Percentiles rank a stretch among this genome's conserved stretches.
Evolutionary conservation across 2,888 invertebrate genomes (phyloP).

Genomic region (Trachelus tabidus): DNA sequence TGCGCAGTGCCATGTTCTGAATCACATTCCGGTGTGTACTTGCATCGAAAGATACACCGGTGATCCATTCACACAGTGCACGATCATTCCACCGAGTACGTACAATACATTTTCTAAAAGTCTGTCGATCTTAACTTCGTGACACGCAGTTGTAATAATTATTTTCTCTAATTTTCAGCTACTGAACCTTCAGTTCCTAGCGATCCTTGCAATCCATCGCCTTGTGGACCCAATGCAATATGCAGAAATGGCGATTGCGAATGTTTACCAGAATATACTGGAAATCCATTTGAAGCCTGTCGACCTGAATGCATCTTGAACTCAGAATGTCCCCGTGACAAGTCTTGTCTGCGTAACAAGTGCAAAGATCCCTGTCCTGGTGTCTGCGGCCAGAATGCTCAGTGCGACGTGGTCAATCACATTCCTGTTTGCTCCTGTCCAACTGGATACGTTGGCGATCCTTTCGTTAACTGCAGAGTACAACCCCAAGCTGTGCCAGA

Average conservation of each 20-base stretch:
- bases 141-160: neutral
- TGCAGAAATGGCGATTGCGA: slow-evolving; percentile 80
- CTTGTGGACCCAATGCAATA: slow-evolving; percentile 83
- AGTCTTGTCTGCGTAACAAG: slow-evolving; percentile 82
- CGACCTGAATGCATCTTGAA: slow-evolving; percentile 85
- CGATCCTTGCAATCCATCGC: slow-evolving; percentile 74
- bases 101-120: neutral
- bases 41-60: slow-evolving; percentile 81
- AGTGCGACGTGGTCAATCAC: slow-evolving; percentile 83
- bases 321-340: slow-evolving; percentile 80
- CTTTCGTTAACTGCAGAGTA: slow-evolving; percentile 62
- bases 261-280: slow-evolving; percentile 75
- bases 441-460: slow-evolving; percentile 64
- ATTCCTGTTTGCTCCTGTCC: slow-evolving; percentile 72
- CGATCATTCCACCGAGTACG: slow-evolving; percentile 67
- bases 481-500: slow-evolving; percentile 40
- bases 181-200: slow-evolving; percentile 49
- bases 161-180: slow-evolving; percentile 14
- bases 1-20: slow-evolving; percentile 81
- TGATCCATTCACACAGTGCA: slow-evolving; percentile 84
- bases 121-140: neutral
- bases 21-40: slow-evolving; percentile 84
- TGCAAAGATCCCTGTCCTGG: slow-evolving; percentile 89
- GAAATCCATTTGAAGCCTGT: slow-evolving; percentile 80
- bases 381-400: slow-evolving; percentile 81